phyloP scores from a whole-genome alignment of 2,113 vertebrate genomes.

The Embiotoca jacksoni region DNA sequence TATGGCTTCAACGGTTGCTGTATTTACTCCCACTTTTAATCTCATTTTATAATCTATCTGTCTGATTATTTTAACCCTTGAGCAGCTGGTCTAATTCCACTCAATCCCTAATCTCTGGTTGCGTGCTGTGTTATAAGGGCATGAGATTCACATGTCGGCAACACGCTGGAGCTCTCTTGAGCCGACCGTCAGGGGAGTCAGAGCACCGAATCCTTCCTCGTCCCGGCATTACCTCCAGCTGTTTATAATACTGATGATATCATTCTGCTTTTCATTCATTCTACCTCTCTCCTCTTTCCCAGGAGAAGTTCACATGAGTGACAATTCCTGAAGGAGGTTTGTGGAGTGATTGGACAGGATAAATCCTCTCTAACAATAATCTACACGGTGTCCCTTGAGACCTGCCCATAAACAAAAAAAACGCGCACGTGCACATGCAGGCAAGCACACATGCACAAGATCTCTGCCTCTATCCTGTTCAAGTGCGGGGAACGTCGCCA shows the following conservation, averaged over 20 bases:
- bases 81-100: conserved; percentile 40
- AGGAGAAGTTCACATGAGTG: conserved; percentile 26
- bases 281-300: conserved; percentile 29
- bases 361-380: conserved; percentile 42
- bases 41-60: conserved; percentile 15
- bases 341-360: conserved; percentile 48
- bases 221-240: conserved; percentile 39
- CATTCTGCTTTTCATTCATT: conserved; percentile 41
- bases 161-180: conserved; percentile 24
- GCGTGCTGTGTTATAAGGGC: conserved; percentile 8
- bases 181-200: conserved; percentile 22
- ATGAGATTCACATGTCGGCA: conserved; percentile 28
- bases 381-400: conserved; percentile 25
- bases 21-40: conserved; percentile 25
- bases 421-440: not conserved
- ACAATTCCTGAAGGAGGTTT: conserved; percentile 35
- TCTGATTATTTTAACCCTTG: conserved; percentile 49
- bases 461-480: conserved; percentile 1
- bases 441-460: conserved; percentile 9
- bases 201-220: conserved; percentile 23
- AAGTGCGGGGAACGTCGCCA: conserved; percentile 11
- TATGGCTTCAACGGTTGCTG: not conserved
- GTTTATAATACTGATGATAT: conserved; percentile 64
- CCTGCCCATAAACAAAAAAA: conserved; percentile 41
- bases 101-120: conserved; percentile 28